Evolutionary conservation across 2,888 invertebrate genomes (phyloP), one percentile per base, ranked within the genome.

Genomic region (Andrena bucephala): DNA sequence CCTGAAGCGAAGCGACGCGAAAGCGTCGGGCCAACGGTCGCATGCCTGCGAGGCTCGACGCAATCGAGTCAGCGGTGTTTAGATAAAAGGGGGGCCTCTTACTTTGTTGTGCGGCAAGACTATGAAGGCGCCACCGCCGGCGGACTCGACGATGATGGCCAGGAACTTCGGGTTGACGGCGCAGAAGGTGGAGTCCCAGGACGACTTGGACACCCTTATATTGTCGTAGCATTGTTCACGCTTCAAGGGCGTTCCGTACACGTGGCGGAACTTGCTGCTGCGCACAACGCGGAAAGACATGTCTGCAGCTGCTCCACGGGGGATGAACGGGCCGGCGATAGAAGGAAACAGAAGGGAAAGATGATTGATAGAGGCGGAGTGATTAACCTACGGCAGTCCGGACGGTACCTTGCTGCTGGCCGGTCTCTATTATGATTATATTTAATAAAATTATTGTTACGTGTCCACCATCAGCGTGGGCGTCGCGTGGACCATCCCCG

Each of bases 131-230:
- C 99, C 99, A 89, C 99, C 99, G 81, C 99, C 99, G 77, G 98
- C 99, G 72, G 98, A 98, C 94, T 99, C 99, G 65, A 99, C 98
- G 93, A 99, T 99, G 92, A 99, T 98, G 88, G 99, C 99, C 94
- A 99, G 95, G 95, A 99, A 99, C 95, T 99, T 99, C 68, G 99
- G 99, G 95, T 99, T 99, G 91, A 99, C 99, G 89, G 99, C 98
- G 95, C 99, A 99, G 95, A 99, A 99, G 88, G 98, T 98, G 85
- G 99, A 98, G 94, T 99, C 99, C 98, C 99, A 99, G 72, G 99
- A 99, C 94, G 99, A 99, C 94, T 99, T 98, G 86, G 99, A 99
- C 87, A 99, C 99, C 94, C 98, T 96, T 92, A 99, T 97, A 95
- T 99, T 99, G 95, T 99, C 99, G 95, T 98, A 99, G 95, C 99